Evolutionary conservation across 2,797 vertebrate genomes (phyloP).

Genomic region (Crax fasciolata): DNA sequence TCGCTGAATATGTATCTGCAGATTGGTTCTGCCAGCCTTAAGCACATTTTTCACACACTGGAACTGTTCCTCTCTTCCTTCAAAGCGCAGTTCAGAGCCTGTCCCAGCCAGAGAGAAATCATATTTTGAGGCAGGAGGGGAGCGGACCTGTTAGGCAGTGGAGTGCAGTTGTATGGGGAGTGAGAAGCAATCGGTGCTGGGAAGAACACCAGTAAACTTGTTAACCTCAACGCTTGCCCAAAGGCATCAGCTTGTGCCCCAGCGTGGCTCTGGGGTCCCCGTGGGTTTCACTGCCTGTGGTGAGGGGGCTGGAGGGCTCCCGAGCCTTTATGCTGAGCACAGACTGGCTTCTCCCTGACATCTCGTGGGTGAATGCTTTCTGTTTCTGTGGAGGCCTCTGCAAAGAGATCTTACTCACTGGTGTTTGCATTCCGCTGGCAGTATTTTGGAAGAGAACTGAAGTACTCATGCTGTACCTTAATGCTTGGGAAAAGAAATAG

Average conservation of each 20-base stretch:
- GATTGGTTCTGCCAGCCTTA: background rate
- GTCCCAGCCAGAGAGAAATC: background rate
- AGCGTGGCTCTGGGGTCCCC: rapidly evolving
- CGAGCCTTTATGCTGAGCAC: rapidly evolving
- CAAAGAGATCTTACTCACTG: background rate
- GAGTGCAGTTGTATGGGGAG: background rate
- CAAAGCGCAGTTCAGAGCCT: background rate
- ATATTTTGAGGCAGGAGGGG: background rate
- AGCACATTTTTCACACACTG: background rate
- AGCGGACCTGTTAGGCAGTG: background rate
- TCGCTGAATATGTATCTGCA: background rate
- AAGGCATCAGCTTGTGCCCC: background rate
- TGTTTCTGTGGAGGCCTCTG: background rate
- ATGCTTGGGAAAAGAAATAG: background rate
- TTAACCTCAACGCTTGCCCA: background rate
- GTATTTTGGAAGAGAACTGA: background rate
- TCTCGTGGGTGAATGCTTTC: background rate
- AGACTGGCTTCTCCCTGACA: background rate
- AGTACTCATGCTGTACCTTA: background rate
- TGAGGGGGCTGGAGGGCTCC: background rate
- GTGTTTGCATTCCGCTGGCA: background rate
- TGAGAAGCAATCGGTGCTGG: background rate
- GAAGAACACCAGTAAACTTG: background rate
- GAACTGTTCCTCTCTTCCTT: background rate
- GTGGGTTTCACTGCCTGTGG: rapidly evolving